Conservation (phyloP, 1,140 invertebrate genomes). For the Chionoecetes opilio region DNA sequence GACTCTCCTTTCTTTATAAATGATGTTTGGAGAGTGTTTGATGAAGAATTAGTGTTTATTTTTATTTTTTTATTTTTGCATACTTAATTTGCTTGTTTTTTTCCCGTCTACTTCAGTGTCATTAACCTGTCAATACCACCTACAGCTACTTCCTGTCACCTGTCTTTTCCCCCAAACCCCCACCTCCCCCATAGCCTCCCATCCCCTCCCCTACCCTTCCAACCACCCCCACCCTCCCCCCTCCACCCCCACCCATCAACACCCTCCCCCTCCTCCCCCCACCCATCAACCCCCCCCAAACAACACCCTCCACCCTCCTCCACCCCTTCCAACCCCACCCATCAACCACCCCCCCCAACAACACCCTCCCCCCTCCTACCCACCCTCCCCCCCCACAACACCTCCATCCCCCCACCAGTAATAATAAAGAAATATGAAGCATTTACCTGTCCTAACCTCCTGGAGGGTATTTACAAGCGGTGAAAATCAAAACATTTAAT, state of each 20-base stretch:
- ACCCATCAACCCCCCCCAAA: no score
- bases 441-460: neutral
- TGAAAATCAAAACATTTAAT: neutral
- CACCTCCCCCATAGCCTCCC: no score
- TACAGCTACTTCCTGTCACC: neutral
- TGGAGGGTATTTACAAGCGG: neutral
- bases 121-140: constrained; percentile 3
- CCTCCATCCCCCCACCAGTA: neutral
- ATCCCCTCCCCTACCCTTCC: neutral
- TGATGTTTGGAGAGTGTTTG: no score
- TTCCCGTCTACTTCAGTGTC: no score
- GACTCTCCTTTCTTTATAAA: no score
- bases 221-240: neutral
- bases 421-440: neutral
- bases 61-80: no score
- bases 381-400: neutral
- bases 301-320: no score
- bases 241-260: neutral
- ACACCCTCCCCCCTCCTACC: no score
- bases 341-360: no score
- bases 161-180: neutral
- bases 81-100: no score
- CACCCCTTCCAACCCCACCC: neutral
- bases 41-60: no score
- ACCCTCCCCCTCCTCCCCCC: neutral